phyloP scores from a whole-genome alignment of 1,140 invertebrate genomes.

The Heliconius melpomene region DNA sequence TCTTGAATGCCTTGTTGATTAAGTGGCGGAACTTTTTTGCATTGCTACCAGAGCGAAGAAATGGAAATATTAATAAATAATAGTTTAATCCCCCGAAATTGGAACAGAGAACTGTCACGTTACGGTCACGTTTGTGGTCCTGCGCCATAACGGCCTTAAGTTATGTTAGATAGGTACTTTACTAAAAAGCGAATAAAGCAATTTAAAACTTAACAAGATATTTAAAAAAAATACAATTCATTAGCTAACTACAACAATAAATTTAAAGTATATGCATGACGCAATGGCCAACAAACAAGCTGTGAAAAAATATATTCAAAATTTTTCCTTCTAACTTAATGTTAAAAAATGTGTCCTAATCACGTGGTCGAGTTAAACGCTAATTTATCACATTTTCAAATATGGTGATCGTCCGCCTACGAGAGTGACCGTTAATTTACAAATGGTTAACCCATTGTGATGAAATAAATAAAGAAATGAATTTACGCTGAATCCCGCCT shows the following conservation, averaged over 20 bases:
- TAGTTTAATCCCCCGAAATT: too few relatives aligned
- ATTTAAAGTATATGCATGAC: not conserved
- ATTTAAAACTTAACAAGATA: not conserved
- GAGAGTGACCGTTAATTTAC: not conserved
- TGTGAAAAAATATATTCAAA: not conserved
- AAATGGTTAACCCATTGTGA: too few relatives aligned
- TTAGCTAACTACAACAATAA: not conserved
- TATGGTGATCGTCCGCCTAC: not conserved
- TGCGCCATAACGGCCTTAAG: too few relatives aligned
- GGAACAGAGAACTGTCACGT: too few relatives aligned
- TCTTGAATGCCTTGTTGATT: too few relatives aligned
- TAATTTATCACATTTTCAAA: constrained; percentile 7
- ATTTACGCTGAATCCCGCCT: too few relatives aligned
- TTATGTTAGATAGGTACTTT: not conserved
- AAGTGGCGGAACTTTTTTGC: too few relatives aligned
- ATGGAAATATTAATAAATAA: too few relatives aligned
- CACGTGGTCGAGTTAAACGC: not conserved
- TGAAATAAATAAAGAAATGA: too few relatives aligned
- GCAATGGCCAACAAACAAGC: not conserved
- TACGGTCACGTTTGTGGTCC: too few relatives aligned
- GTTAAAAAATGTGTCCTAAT: constrained; percentile 6
- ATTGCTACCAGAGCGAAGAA: too few relatives aligned
- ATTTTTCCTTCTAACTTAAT: not conserved
- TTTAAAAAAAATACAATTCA: not conserved
- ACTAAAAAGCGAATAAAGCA: not conserved